Base-by-base conservation (phyloP, 1,140 invertebrate genomes). In the Lasaia peninsularis region DNA sequence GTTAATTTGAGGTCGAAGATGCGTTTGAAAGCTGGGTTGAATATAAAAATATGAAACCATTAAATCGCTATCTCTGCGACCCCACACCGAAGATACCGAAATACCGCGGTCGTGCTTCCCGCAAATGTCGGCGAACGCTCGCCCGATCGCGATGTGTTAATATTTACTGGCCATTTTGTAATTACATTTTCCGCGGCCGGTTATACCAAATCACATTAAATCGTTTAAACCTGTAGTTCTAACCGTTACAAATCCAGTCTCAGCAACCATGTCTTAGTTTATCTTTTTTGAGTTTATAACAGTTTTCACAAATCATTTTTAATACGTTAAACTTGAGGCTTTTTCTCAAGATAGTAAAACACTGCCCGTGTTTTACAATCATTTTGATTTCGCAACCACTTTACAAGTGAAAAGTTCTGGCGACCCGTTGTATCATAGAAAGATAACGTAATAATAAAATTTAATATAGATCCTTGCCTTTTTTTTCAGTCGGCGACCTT, bases 71-170 rank as follows among this genome's bases (percentile, higher is more conserved):
- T 9, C 33, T 40, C 32, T 62, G 6, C 20, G 11, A 24, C 51
- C 28, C n/a, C 6, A 52, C 37, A 9, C 14, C 18, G 50, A 53
- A 62, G 61, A 73, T 60, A 67, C 68, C 75, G 56, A 86, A 86
- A 83, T 83, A 80, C 69, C 78, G 73, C 60, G 62, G 50, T 86
- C 82, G 80, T 86, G 82, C 71, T 77, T 77, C 74, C 79, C 62
- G 75, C 75, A 79, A 86, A 82, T 80, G 76, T 72, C 81, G 76
- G 55, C 64, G 65, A 28, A 7, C 64, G 64, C 69, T 66, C 62
- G 58, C 58, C 63, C 71, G 71, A 80, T 78, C 78, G 66, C 78
- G 76, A 82, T 86, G 80, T 86, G 78, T 84, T 84, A 86, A 86
- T 84, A 86, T 84, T 82, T 84, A 86, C 75, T 68, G 64, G 65